Base-by-base conservation (phyloP, 2,113 vertebrate species). In the Collichthys lucidus region DNA sequence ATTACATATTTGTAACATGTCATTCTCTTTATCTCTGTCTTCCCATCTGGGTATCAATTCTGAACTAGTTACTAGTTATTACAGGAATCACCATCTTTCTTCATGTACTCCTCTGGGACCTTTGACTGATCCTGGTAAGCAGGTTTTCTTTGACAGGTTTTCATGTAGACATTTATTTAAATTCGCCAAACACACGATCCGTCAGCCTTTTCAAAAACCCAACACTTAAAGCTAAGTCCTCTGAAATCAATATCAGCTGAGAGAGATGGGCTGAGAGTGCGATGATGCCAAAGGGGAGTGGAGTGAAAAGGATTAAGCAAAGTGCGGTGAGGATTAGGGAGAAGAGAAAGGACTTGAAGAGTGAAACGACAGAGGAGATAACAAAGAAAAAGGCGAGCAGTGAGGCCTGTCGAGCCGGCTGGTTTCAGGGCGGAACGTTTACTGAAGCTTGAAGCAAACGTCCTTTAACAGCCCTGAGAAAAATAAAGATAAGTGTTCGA, bases 291-390 rank as follows among this genome's bases (percentile, higher is more conserved):
- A 75, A 26, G n/a, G 22, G 17, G 16, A 46, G 22, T 3, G 3
- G 61, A 56, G 16, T 65, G 35, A 65, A 55, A 55, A 44, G 49
- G 61, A 76, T 65, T 76, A 65, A 35, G 50, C 11, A n/a, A 65
- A 47, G 74, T 31, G 61, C 47, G 52, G 12, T 40, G 42, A 59
- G 17, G 64, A 66, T 77, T 31, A 68, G 44, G 16, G 24, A 20
- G n/a, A 55, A 20, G 17, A 46, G 64, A 42, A 61, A 50, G 10
- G 20, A 17, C 52, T 11, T 47, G 20, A 24, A 42, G 50, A 56
- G 15, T 16, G 47, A 52, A 35, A 67, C 11, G 44, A 73, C 55
- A 3, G 35, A 9, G 68, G 8, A 42, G 53, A 53, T 16, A 35
- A 26, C 1, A 12, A 44, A 12, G 26, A 35, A 17, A 35, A 69